Base-by-base conservation (phyloP, 2,888 invertebrate genomes). In the Amphipyra berbera region DNA sequence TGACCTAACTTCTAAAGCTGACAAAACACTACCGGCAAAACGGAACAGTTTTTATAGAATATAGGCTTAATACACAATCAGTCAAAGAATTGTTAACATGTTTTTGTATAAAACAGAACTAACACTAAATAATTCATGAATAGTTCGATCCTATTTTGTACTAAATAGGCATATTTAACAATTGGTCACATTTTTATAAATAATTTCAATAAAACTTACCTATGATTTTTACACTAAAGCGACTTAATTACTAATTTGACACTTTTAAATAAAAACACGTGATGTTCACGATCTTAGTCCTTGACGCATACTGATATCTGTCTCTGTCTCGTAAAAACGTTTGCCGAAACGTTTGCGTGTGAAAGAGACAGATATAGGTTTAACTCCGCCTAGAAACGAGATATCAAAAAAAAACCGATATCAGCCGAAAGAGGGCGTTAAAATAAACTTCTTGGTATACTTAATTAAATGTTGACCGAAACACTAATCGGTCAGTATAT, bases 391-490 rank as follows among this genome's bases (percentile, higher is more conserved):
- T 52, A 52, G 14, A 30, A 52, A 52, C 41, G 42, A 52, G 52
- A 42, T 52, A 52, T 52, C 52, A 33, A 52, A 52, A 52, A 46
- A 52, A 52, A 13, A 42, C 42, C 52, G 52, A 41, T 41, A 52
- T 41, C 7, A 30, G 35, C 53, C 53, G 53, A 53, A 53, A 53
- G 53, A 42, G 53, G 53, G 53, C 53, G 53, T 53, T 53, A 45
- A 54, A 55, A 55, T 55, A 55, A 44, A 55, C 46, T 46, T 37
- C 45, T 45, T 55, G 35, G 38, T 46, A 55, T 46, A 55, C 46
- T 46, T 46, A 46, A 33, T 6, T 55, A 12, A 37, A 55, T 27
- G 46, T 55, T 55, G 45, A 55, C 56, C 46, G 30, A 47, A 56
- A 56, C 47, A 55, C 55, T 46, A 37, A 55, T 55, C 46, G 30